Base-by-base conservation (phyloP, 2,113 vertebrate species). In the Tursiops truncatus region DNA sequence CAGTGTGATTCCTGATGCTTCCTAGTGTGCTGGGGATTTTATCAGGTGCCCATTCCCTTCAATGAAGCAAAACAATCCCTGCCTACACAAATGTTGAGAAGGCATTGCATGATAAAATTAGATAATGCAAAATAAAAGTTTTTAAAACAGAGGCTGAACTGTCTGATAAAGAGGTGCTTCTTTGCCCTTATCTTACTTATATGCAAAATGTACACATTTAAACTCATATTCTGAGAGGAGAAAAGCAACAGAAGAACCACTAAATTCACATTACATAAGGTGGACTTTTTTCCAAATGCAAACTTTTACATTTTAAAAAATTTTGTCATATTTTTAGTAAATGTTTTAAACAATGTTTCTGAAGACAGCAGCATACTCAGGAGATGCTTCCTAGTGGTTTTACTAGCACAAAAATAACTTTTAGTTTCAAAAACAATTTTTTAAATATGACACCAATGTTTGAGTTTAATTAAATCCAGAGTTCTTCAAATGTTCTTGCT, bases 231-330 rank as follows among this genome's bases (percentile, higher is more conserved):
- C 71, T 80, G 26, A n/a, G 44, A 76, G 38, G 71, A 85, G 44
- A 79, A 95, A 91, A 62, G 62, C 67, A 91, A 79, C 88, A 70
- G 91, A 41, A 85, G 38, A 90, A 47, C 31, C 58, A 91, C 63
- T 50, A 62, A 85, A 53, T 60, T 86, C 63, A 62, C 14, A 62
- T 38, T 50, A 91, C 31, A 14, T 50, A 85, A 70, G 2, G 13
- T 14, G 85, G 50, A 67, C 33, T 33, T 76, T 71, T 60, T 93
- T 84, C 8, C 25, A 85, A 85, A 41, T 58, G 9, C 50, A 70
- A 77, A 70, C 21, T 14, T 95, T 95, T 85, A 33, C 25, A 91
- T 84, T 85, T 85, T 84, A 50, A 85, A 41, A 25, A 70, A 20
- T 60, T 79, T 86, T 70, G 58, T 89, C 62, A 28, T 83, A 74